Base-by-base conservation (phyloP, 2,113 vertebrate species). In the Trochalopteron elliotii region DNA sequence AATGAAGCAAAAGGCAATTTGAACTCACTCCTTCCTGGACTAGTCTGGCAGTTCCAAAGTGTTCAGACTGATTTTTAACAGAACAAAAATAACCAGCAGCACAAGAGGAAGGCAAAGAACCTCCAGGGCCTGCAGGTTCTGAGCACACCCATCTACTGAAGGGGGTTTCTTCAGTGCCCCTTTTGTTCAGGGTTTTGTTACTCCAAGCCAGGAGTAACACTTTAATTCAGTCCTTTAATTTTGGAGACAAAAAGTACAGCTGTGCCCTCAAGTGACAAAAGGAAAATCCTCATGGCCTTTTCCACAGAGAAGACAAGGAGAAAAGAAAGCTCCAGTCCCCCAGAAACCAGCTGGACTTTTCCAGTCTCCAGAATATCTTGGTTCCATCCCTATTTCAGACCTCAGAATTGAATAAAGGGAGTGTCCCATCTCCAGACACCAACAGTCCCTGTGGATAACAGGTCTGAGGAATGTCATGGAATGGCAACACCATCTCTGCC, bases 381-480 rank as follows among this genome's bases (percentile, higher is more conserved):
- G 33, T 50, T 59, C 35, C 30, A 23, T 28, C 33, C 27, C 22
- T 60, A 10, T 24, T 60, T 68, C 25, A 67, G 37, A n/a, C 22
- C 52, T 53, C 1, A 37, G 23, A 35, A 69, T 49, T 14, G 53
- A 78, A 18, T 4, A 22, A 28, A 33, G 8, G 21, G 9, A 5
- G 3, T 68, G 16, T 84, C 42, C 9, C 20, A 24, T 0, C 16
- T 9, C 25, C 53, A 74, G 70, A 35, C 30, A 37, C 25, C 50
- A 27, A 20, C 11, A 40, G 4, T 1, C 53, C 52, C 52, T 12
- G 22, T 14, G 40, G 60, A 16, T n/a, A 72, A 75, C 15, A 27
- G 0, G 0, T 3, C 52, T 30, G 7, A 83, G 50, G 16, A 85
- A 49, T 6, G 7, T 0, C 70, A 61, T 0, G 16, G 70, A 8